Conservation (phyloP, 2,888 invertebrate species). For the Drosophila falleni region DNA sequence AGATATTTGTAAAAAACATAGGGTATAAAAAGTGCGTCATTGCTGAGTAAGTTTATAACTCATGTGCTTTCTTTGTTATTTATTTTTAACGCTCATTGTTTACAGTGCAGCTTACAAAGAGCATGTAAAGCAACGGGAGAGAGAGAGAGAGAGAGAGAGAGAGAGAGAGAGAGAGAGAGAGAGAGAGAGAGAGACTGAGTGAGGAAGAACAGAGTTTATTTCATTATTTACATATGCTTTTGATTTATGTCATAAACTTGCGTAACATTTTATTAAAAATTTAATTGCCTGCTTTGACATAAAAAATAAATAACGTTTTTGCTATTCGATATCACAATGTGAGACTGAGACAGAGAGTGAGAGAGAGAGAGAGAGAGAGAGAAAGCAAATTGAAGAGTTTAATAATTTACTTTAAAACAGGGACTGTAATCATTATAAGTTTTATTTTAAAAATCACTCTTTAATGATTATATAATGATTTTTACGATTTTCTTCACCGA, state of each 20-base stretch:
- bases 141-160: not conserved
- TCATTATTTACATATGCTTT: constrained; percentile 28
- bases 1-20: not conserved
- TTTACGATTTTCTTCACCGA: too few relatives aligned
- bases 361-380: not conserved
- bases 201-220: not conserved
- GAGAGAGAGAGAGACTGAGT: not conserved
- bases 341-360: not conserved
- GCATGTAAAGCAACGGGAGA: not conserved
- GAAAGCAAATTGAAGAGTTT: not conserved
- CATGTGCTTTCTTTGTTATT: constrained; percentile 7
- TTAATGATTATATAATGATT: too few relatives aligned
- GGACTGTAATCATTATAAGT: too few relatives aligned
- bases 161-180: not conserved
- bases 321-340: constrained; percentile 14
- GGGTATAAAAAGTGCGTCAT: constrained; percentile 3
- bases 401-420: too few relatives aligned
- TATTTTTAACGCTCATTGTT: constrained; percentile 18
- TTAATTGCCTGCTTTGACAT: constrained; percentile 39
- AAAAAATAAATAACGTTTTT: not conserved
- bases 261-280: constrained; percentile 65
- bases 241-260: constrained; percentile 67
- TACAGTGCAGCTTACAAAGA: constrained; percentile 2
- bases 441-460: too few relatives aligned
- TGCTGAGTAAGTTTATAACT: not conserved